phyloP scores from a whole-genome alignment of 2,113 vertebrate genomes.

The Nesoenas mayeri region DNA sequence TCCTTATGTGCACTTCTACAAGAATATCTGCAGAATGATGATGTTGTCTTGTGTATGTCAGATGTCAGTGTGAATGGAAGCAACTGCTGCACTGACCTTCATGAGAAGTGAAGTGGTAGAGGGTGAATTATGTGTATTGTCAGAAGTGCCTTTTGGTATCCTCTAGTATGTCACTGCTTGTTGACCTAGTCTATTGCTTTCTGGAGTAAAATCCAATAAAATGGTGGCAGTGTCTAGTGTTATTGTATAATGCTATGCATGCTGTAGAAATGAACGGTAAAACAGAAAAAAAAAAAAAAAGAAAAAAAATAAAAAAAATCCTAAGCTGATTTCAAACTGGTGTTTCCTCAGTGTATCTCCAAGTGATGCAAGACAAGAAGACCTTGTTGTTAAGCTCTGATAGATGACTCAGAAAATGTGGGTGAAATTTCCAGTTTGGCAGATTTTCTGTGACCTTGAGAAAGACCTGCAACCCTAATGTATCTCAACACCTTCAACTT shows the following conservation, averaged over 20 bases:
- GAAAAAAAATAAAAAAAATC: too few species aligned
- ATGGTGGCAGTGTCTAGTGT: not conserved
- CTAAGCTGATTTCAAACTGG: not conserved
- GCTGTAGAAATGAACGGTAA: not conserved
- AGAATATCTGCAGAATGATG: not conserved
- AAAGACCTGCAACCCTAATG: not conserved
- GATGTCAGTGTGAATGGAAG: not conserved
- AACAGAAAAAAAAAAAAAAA: not conserved
- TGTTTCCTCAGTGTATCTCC: not conserved
- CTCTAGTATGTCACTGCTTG: not conserved
- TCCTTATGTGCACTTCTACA: not conserved
- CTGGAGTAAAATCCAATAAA: not conserved
- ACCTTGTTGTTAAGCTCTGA: not conserved
- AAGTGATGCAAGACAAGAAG: not conserved
- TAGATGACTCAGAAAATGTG: not conserved
- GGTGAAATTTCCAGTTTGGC: not conserved
- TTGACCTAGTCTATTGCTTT: not conserved
- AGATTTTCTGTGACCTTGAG: not conserved
- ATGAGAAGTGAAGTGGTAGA: conserved; percentile 24
- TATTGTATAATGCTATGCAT: not conserved
- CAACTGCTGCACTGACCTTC: not conserved
- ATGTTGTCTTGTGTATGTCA: not conserved
- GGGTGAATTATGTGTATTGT: not conserved
- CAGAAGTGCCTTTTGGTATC: not conserved
- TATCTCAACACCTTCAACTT: not conserved